Conservation (phyloP, 2,113 vertebrate genomes). For the Epinephelus moara region DNA sequence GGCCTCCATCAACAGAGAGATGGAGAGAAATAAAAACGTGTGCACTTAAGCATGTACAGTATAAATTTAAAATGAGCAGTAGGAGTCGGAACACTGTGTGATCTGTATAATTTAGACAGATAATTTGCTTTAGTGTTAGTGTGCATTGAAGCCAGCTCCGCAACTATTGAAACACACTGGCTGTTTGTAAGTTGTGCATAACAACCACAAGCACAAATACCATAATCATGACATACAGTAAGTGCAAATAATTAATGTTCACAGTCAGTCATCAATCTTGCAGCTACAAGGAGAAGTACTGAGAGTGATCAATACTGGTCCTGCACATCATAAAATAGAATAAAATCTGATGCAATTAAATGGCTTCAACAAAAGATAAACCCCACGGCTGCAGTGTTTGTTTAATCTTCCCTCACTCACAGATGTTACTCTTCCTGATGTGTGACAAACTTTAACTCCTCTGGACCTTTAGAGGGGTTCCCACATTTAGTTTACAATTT, state of each 20-base stretch:
- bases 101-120: too few species aligned
- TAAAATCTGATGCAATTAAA: neutral
- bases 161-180: too few species aligned
- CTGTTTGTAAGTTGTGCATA: too few species aligned
- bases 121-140: too few species aligned
- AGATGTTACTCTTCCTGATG: neutral
- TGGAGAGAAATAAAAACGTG: neutral
- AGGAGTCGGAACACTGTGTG: too few species aligned
- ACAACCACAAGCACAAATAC: too few species aligned
- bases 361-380: conserved; percentile 9
- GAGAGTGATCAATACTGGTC: neutral
- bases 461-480: neutral
- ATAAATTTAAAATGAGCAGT: too few species aligned
- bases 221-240: too few species aligned
- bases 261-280: neutral
- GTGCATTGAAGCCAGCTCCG: too few species aligned
- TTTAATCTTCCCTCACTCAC: neutral
- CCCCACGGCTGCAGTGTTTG: neutral
- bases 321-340: conserved; percentile 2
- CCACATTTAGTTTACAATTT: neutral
- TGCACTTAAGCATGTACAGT: too few species aligned
- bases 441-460: neutral
- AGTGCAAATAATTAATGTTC: neutral
- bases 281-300: neutral
- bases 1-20: neutral